phyloP scores from a whole-genome alignment of 2,888 invertebrate genomes.

The Alloplasta piceator region DNA sequence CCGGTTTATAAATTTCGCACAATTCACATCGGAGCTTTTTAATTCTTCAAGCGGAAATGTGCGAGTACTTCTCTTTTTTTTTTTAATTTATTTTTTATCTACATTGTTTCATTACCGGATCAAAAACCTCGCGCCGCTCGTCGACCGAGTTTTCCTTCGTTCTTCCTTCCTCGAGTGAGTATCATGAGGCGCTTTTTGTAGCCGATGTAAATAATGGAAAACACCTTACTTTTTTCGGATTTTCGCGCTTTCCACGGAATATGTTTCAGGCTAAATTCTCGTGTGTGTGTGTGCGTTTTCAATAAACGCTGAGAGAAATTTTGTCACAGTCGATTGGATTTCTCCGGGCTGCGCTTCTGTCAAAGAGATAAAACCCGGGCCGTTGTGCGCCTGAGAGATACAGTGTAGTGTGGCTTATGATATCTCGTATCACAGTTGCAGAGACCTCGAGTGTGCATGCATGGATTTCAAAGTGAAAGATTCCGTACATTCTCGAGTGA shows the following conservation, averaged over 20 bases:
- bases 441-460: slow-evolving; percentile 46
- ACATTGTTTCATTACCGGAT: not conserved
- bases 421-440: slow-evolving; percentile 55
- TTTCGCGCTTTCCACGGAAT: slow-evolving; percentile 8
- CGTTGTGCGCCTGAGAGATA: slow-evolving; percentile 8
- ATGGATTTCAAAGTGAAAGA: slow-evolving; percentile 67
- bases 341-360: slow-evolving; percentile 20
- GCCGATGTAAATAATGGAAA: slow-evolving; percentile 7
- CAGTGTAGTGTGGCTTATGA: slow-evolving; percentile 50
- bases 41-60: slow-evolving; percentile 50
- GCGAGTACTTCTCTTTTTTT: not conserved
- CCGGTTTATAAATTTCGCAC: slow-evolving; percentile 39
- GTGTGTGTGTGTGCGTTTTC: not conserved
- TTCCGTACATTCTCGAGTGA: slow-evolving; percentile 69
- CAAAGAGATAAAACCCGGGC: slow-evolving; percentile 46
- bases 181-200: not conserved
- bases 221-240: slow-evolving; percentile 16
- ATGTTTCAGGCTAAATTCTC: not conserved
- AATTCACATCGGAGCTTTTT: slow-evolving; percentile 46
- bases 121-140: not conserved
- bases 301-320: slow-evolving; percentile 24
- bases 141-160: slow-evolving; percentile 7
- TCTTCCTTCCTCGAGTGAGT: not conserved
- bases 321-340: slow-evolving; percentile 54
- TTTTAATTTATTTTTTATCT: slow-evolving; percentile 1